These are phyloP conservation scores for Brachionus rotundiformis DNA, from an alignment of 1,140 invertebrate genomes.

Conservation along the genomic window DNA sequence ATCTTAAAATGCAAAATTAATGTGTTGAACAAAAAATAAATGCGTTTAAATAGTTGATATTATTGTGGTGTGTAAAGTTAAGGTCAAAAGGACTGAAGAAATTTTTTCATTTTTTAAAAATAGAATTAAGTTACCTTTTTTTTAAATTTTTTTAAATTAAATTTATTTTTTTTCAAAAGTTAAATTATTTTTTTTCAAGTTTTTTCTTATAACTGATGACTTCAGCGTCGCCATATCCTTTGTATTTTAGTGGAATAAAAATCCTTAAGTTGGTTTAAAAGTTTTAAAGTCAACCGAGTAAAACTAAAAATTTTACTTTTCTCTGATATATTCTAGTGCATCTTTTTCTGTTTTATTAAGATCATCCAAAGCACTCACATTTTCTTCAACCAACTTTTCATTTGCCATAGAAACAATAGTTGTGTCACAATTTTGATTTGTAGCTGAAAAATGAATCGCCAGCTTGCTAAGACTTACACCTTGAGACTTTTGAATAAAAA, in stretches of 20 bases:
- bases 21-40: not conserved
- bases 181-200: not conserved
- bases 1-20: no score
- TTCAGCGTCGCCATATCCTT: slow-evolving; percentile 61
- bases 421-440: not conserved
- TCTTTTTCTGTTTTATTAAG: slow-evolving; percentile 57
- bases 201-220: slow-evolving; percentile 55
- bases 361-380: slow-evolving; percentile 54
- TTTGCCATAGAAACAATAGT: slow-evolving; percentile 53
- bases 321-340: slow-evolving; percentile 57
- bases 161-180: not conserved
- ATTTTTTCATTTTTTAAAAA: not conserved
- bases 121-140: not conserved
- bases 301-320: slow-evolving; percentile 55
- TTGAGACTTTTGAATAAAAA: not conserved
- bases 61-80: not conserved
- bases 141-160: not conserved
- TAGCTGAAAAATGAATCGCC: slow-evolving; percentile 9
- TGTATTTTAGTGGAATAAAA: slow-evolving; percentile 58
- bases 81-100: not conserved
- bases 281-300: not conserved
- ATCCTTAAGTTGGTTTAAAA: no score
- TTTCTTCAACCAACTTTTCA: slow-evolving; percentile 57
- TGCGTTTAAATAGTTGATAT: not conserved
- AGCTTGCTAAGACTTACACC: slow-evolving; percentile 13